phyloP scores from a whole-genome alignment of 1,140 invertebrate species.

The Sycobia sp. region DNA sequence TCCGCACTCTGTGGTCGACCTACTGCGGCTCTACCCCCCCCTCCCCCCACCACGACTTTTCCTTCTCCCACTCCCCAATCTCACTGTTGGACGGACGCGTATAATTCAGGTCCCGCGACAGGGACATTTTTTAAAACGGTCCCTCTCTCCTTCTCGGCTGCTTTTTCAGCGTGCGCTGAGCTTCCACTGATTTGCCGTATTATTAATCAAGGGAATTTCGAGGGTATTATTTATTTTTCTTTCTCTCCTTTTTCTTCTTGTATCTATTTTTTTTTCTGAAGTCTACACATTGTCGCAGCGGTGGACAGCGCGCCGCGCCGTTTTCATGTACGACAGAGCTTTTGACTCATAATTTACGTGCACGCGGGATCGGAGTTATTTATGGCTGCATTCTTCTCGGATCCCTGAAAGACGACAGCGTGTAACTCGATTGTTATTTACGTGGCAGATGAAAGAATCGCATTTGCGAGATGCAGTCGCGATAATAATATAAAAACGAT shows the following conservation, averaged over 20 bases:
- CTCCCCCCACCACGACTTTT: too few species aligned
- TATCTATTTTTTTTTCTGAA: conserved; percentile 6
- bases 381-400: conserved; percentile 18
- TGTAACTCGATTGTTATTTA: conserved; percentile 23
- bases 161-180: background rate
- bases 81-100: conserved; percentile 4
- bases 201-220: conserved; percentile 34
- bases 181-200: conserved; percentile 28
- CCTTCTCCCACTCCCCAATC: background rate
- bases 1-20: background rate
- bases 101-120: conserved; percentile 24
- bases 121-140: conserved; percentile 32
- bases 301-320: too few species aligned
- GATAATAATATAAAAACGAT: too few species aligned
- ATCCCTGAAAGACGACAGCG: background rate
- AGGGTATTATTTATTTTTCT: background rate
- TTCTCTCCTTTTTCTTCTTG: background rate
- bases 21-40: background rate
- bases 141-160: conserved; percentile 4
- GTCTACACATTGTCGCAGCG: too few species aligned
- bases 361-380: conserved; percentile 13
- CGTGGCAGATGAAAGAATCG: too few species aligned
- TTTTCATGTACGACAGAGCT: conserved; percentile 1
- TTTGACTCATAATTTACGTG: conserved; percentile 28
- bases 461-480: too few species aligned